Evolutionary conservation across 2,113 vertebrate species (phyloP).

Genomic region (Mastomys coucha): DNA sequence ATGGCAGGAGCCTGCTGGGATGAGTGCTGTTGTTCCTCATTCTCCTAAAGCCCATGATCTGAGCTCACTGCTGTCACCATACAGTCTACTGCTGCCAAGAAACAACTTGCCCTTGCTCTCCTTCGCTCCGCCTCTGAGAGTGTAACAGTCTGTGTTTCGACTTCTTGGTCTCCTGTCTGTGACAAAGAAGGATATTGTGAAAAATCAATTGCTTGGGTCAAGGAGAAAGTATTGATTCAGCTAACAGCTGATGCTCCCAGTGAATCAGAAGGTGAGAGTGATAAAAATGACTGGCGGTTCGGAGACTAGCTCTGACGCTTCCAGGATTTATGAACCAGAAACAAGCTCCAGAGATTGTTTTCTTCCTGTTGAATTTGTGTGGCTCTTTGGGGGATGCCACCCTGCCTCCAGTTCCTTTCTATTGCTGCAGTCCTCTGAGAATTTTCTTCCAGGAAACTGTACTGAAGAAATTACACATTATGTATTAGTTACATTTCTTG

Average conservation of each 20-base stretch:
- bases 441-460: not conserved
- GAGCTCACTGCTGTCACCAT: not conserved
- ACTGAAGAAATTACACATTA: not conserved
- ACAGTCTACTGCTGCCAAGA: not conserved
- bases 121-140: conserved; percentile 66
- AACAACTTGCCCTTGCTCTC: not conserved
- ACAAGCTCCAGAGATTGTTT: conserved; percentile 59
- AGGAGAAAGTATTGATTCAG: conserved; percentile 82
- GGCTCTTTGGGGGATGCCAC: not conserved
- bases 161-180: conserved; percentile 68
- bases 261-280: conserved; percentile 74
- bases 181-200: conserved; percentile 76
- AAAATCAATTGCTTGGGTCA: conserved; percentile 79
- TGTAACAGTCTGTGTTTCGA: not conserved
- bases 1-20: not conserved
- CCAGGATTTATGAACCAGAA: conserved; percentile 64
- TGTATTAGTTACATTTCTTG: not conserved
- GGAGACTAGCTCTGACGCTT: conserved; percentile 61
- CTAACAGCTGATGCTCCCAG: conserved; percentile 75
- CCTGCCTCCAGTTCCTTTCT: not conserved
- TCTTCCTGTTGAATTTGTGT: conserved; percentile 59
- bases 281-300: conserved; percentile 72
- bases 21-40: not conserved
- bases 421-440: not conserved
- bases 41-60: not conserved